Conservation (phyloP, 2,113 vertebrate species). For the Cyanoramphus novaezelandiae region DNA sequence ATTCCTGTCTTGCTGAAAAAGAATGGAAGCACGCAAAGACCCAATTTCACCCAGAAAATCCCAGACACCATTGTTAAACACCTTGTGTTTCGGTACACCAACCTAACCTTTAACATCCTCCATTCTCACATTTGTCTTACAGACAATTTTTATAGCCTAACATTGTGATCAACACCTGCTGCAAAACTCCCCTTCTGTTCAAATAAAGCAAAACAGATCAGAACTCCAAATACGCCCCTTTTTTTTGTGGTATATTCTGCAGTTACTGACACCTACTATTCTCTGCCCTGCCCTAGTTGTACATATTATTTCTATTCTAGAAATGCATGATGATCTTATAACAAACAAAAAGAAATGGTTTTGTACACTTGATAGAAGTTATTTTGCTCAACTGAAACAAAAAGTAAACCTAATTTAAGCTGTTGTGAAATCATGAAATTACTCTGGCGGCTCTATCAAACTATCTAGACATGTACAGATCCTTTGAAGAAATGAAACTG, state of each 20-base stretch:
- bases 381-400: slow-evolving; percentile 64
- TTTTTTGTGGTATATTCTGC: not conserved
- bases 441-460: slow-evolving; percentile 68
- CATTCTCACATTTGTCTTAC: not conserved
- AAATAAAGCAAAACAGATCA: not conserved
- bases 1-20: not conserved
- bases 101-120: not conserved
- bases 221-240: not conserved
- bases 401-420: slow-evolving; percentile 71
- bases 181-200: not conserved
- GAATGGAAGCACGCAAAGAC: not conserved
- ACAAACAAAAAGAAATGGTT: not conserved
- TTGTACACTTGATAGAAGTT: slow-evolving; percentile 18
- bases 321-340: not conserved
- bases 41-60: not conserved
- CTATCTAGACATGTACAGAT: slow-evolving; percentile 48
- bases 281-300: not conserved
- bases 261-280: not conserved
- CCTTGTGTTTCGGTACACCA: not conserved
- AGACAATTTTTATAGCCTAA: not conserved
- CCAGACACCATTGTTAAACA: not conserved
- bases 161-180: not conserved
- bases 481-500: slow-evolving; percentile 77
- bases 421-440: slow-evolving; percentile 67
- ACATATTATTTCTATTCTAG: not conserved